Conservation (phyloP, 2,113 vertebrate species). For the Oceanodroma tethys region DNA sequence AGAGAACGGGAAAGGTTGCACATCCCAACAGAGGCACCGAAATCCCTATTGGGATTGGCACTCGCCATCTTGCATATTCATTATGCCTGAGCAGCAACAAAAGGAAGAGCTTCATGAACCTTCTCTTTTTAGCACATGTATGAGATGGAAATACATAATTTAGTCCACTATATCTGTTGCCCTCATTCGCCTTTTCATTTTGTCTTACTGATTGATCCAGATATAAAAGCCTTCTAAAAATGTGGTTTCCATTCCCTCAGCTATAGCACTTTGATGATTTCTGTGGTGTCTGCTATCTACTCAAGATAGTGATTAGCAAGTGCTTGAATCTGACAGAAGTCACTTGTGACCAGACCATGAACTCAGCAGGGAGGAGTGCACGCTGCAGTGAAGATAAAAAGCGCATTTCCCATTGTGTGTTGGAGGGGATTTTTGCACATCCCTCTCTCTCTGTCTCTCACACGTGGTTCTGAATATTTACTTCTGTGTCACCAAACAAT, state of each 20-base stretch:
- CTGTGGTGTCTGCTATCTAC: constrained; percentile 47
- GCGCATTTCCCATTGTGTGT: constrained; percentile 29
- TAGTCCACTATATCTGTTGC: neutral
- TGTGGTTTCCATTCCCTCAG: constrained; percentile 28
- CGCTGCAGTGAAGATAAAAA: constrained; percentile 34
- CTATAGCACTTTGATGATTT: constrained; percentile 52
- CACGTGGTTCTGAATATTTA: constrained; percentile 53
- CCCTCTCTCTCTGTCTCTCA: neutral
- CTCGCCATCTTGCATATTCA: neutral
- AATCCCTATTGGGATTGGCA: neutral
- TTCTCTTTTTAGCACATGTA: neutral
- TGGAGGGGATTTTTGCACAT: constrained; percentile 25
- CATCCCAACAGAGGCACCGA: neutral
- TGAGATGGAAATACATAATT: constrained; percentile 34
- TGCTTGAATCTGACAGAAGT: constrained; percentile 61
- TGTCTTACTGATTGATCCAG: constrained; percentile 34
- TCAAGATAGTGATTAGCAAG: constrained; percentile 60
- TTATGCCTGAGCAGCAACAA: neutral
- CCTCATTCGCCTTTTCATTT: constrained; percentile 37
- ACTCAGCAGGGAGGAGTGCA: constrained; percentile 46
- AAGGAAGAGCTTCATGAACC: neutral
- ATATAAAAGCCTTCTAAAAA: constrained; percentile 35
- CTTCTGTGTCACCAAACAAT: constrained; percentile 63
- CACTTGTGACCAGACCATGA: constrained; percentile 62
- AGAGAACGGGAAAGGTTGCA: neutral